A percentile compares a stretch with the other conserved stretches of the same genome.
Conservation (phyloP, 1,140 invertebrate species). For the Caenorhabditis remanei region DNA sequence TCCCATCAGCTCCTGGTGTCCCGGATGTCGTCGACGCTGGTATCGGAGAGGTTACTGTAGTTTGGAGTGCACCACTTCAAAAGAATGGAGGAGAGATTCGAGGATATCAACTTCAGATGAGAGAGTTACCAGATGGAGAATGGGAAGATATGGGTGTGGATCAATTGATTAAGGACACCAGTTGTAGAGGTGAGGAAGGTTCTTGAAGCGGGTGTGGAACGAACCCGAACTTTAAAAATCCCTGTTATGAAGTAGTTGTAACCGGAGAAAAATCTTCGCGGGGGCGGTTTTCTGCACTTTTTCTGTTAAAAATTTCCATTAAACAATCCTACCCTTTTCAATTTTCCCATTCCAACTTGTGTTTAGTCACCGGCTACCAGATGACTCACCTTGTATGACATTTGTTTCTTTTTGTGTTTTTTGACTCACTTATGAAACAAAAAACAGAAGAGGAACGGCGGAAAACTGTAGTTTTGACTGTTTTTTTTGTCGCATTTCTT, state of each 20-base stretch:
- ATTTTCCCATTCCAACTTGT: no score
- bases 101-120: constrained; percentile 56
- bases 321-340: no score
- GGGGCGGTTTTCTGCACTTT: no score
- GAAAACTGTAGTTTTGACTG: no score
- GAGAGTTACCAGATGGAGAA: constrained; percentile 61
- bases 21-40: constrained; percentile 73
- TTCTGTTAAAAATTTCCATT: no score
- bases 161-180: constrained; percentile 57
- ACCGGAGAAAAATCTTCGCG: no score
- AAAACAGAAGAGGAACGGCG: no score
- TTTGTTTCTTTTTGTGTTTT: no score
- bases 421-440: no score
- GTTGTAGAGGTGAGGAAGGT: constrained; percentile 59
- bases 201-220: constrained; percentile 42
- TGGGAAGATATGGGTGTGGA: constrained; percentile 59
- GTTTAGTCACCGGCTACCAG: no score
- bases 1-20: constrained; percentile 71
- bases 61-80: constrained; percentile 69
- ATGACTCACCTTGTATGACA: no score
- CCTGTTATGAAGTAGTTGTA: background rate
- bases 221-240: background rate
- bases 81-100: constrained; percentile 63
- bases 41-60: constrained; percentile 70
- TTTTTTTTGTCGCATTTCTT: no score